Base-by-base conservation (phyloP, 2,113 vertebrate species). In the Corvus moneduloides region DNA sequence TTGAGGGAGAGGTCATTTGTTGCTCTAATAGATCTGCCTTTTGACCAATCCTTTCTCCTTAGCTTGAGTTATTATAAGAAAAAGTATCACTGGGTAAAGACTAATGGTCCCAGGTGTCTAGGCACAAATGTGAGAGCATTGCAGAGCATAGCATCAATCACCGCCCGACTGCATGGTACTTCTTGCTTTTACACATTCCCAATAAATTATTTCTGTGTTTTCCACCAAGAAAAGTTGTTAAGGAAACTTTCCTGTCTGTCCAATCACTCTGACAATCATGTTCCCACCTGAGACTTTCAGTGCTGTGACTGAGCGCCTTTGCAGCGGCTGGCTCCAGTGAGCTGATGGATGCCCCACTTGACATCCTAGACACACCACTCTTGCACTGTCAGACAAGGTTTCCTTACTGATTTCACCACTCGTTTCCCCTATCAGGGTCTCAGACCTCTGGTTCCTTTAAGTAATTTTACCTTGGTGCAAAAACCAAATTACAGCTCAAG, bases 281-380 rank as follows among this genome's bases (percentile, higher is more conserved):
- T 28, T 52, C 8, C 37, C 19, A 33, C 5, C 28, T 30, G 77
- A 39, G 33, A 46, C 6, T 39, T 59, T 52, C 32, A 23, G 32
- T 19, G 43, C 59, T 51, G 22, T 58, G 12, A 24, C 37, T 66
- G 77, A 74, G 59, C 27, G 13, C 15, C 23, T 74, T 44, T 67
- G 44, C 39, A 46, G 46, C 0, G 0, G 15, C 19, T 21, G 37
- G 6, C 44, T 82, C 39, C 11, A 28, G 15, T 37, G 52, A 81
- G 14, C 17, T 3, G 1, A 10, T 4, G 13, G 51, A 15, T 51
- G 10, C 11, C 19, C 12, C 23, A 15, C 37, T 4, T 44, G 15
- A 33, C 52, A n/a, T 37, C 37, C 8, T 24, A 58, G 12, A 28
- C 8, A 24, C 20, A 16, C 20, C 27, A 33, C 9, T 73, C 30